These are phyloP conservation scores for Drosophila diplacantha DNA, from an alignment of 2,888 invertebrate species.

Conservation along the genomic window DNA sequence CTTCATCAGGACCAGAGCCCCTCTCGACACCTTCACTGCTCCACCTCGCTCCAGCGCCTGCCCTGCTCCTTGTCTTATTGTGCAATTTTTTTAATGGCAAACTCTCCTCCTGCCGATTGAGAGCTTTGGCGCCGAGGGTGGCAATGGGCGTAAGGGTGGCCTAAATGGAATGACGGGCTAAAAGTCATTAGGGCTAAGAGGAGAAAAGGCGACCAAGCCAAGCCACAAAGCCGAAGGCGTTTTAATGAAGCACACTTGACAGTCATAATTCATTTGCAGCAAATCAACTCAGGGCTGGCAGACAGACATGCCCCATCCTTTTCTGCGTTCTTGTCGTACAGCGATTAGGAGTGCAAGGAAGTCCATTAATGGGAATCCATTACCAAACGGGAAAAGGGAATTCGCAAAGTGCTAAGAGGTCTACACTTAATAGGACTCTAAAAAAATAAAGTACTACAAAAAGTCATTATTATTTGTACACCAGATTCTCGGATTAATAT, in stretches of 20 bases:
- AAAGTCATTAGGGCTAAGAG: conserved; percentile 66
- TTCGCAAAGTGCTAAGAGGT: too few relatives aligned
- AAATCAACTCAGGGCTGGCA: conserved; percentile 46
- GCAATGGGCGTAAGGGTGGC: conserved; percentile 10
- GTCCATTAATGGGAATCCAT: conserved; percentile 50
- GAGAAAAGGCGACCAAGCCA: conserved; percentile 40
- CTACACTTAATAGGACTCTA: neutral
- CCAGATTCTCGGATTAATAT: neutral
- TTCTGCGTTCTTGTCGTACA: conserved; percentile 21
- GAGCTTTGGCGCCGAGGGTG: conserved; percentile 18
- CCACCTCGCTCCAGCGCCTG: conserved; percentile 6
- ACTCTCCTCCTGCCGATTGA: conserved; percentile 24
- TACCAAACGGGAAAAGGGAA: conserved; percentile 27
- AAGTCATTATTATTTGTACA: neutral
- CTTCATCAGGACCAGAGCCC: conserved; percentile 55
- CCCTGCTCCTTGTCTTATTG: conserved; percentile 44
- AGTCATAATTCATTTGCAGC: conserved; percentile 63
- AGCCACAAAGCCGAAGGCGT: conserved; percentile 55
- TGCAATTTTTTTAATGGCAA: conserved; percentile 49
- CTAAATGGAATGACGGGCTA: conserved; percentile 49
- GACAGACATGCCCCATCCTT: conserved; percentile 7
- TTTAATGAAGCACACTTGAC: conserved; percentile 67
- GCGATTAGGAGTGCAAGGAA: conserved; percentile 45
- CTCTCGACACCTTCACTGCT: conserved; percentile 31
- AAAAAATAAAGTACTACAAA: neutral